Evolutionary conservation across 2,113 vertebrate species (phyloP).

Genomic region (Puma concolor): DNA sequence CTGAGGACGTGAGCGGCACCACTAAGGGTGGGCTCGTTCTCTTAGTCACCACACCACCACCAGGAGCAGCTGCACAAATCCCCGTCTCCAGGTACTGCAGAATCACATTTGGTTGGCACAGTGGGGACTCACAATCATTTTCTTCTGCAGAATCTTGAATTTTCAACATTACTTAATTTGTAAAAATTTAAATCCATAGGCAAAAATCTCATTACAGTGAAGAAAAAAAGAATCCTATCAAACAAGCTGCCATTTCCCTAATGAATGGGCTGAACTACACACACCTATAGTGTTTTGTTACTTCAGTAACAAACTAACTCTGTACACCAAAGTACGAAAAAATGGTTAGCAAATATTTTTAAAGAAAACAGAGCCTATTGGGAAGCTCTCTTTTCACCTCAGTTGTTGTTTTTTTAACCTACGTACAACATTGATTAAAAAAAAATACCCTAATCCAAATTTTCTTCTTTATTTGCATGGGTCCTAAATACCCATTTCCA

Average conservation of each 20-base stretch:
- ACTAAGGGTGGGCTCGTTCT: neutral
- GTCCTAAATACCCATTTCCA: conserved; percentile 34
- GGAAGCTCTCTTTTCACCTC: conserved; percentile 42
- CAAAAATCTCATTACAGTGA: neutral
- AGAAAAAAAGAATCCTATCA: neutral
- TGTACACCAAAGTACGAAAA: conserved; percentile 51
- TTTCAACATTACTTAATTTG: neutral
- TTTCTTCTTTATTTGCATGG: conserved; percentile 44
- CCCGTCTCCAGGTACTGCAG: neutral
- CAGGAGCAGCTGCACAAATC: neutral
- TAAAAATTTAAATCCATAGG: neutral
- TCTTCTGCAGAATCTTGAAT: neutral
- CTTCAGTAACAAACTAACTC: conserved; percentile 6
- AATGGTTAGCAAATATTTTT: conserved; percentile 26
- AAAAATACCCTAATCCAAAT: neutral
- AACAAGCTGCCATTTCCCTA: neutral
- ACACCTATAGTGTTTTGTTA: neutral
- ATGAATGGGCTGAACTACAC: neutral
- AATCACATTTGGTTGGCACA: neutral
- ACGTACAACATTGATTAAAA: neutral
- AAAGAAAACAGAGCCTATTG: conserved; percentile 29
- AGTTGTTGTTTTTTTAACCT: neutral
- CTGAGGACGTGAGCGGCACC: rapidly evolving
- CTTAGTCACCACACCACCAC: neutral
- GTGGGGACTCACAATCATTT: neutral